phyloP scores from a whole-genome alignment of 2,113 vertebrate species.

The Malaclemys terrapin region DNA sequence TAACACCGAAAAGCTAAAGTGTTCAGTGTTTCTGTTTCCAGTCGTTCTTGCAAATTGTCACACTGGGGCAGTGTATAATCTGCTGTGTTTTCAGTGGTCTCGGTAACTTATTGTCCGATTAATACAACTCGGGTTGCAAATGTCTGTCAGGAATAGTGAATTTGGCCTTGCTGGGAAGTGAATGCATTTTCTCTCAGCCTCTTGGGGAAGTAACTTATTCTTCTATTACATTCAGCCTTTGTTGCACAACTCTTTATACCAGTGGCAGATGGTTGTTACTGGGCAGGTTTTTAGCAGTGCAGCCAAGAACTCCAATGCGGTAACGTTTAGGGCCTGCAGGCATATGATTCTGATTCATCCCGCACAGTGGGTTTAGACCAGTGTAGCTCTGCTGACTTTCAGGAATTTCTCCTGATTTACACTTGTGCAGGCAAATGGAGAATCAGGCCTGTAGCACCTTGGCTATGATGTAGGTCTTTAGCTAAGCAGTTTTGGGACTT shows the following conservation, averaged over 20 bases:
- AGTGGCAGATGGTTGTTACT: neutral
- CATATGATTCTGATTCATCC: neutral
- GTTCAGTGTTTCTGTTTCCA: neutral
- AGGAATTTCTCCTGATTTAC: neutral
- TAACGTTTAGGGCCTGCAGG: neutral
- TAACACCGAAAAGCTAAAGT: fast-evolving
- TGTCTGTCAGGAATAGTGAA: fast-evolving
- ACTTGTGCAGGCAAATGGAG: neutral
- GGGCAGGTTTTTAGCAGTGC: neutral
- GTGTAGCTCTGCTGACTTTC: neutral
- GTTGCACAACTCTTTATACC: neutral
- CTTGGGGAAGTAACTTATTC: fast-evolving
- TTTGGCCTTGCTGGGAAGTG: neutral
- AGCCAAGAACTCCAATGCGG: neutral
- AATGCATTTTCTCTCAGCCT: fast-evolving
- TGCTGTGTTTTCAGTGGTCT: neutral
- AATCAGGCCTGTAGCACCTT: neutral
- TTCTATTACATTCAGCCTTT: neutral
- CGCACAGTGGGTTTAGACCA: neutral
- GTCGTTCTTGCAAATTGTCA: fast-evolving
- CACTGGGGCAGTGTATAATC: neutral
- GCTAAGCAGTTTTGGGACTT: neutral
- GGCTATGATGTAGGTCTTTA: neutral
- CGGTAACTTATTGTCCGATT: fast-evolving
- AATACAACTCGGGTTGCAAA: neutral